Base-by-base conservation (phyloP, 2,888 invertebrate species). In the Drosophila greeni region DNA sequence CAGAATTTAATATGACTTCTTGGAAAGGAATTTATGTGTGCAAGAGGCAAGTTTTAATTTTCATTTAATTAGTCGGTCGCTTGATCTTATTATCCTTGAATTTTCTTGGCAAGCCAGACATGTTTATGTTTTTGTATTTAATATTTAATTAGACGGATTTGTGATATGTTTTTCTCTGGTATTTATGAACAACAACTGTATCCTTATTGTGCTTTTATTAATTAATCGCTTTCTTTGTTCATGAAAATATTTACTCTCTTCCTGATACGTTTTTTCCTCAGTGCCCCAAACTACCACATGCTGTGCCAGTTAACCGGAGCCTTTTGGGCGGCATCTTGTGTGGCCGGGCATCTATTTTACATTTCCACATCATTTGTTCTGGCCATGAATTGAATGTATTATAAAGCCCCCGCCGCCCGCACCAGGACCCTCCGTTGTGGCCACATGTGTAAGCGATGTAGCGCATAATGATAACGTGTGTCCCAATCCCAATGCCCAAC, bases 321-420 rank as follows among this genome's bases (percentile, higher is more conserved):
- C 23, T 43, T 56, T 37, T 16, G 33, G 48, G 62, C 49, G 52
- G 52, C 66, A 69, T 69, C 67, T 69, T 67, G 65, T 43, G 61
- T 70, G 73, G 74, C 70, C 53, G 67, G 70, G 75, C 84, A 85
- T 86, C 83, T 82, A 85, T 85, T 85, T 86, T 85, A 86, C 86
- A 84, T 85, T 85, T 85, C 86, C 86, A 86, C 85, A 82, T 86
- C 86, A 85, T 86, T 85, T 85, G 83, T 79, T 85, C 83, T 77
- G 75, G 76, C 85, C 83, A 82, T 84, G 81, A 82, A 83, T 81
- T 83, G 83, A 84, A 81, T 82, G 83, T 80, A 80, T 80, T 82
- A 84, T 84, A 75, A 71, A 74, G 68, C 75, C 70, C 49, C 51
- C 37, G 34, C 48, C 8, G 7, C 31, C 45, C 45, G 29, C 26